Evolutionary conservation across 1,140 invertebrate genomes (phyloP).

Genomic region (Zaprionus lachaisei): DNA sequence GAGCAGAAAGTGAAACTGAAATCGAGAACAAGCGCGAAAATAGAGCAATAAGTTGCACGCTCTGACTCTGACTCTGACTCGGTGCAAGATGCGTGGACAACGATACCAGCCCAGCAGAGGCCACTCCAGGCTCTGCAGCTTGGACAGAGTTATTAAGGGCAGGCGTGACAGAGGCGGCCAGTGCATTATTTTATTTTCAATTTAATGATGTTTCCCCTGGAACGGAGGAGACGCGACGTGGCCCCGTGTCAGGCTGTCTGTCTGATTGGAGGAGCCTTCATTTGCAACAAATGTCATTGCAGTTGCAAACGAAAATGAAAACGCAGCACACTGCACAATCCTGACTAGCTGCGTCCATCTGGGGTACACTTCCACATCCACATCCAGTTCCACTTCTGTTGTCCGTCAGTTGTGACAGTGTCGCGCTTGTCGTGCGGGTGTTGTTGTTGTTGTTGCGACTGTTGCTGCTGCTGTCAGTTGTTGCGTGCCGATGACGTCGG

Average conservation of each 20-base stretch:
- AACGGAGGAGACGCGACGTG: constrained; percentile 20
- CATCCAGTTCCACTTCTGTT: constrained; percentile 19
- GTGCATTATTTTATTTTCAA: constrained; percentile 80
- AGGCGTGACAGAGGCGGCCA: constrained; percentile 59
- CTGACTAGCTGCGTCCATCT: not conserved
- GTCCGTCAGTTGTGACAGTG: constrained; percentile 50
- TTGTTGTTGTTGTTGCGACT: constrained; percentile 25
- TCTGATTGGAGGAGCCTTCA: constrained; percentile 71
- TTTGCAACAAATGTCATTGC: constrained; percentile 61
- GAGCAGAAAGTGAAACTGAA: constrained; percentile 79
- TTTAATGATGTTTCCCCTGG: constrained; percentile 64
- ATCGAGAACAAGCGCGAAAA: constrained; percentile 74
- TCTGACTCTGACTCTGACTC: constrained; percentile 7
- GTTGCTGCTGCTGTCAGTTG: constrained; percentile 58
- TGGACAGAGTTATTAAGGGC: constrained; percentile 70
- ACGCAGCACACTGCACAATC: constrained; percentile 3
- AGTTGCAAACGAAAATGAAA: constrained; percentile 43
- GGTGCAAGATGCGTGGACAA: constrained; percentile 59
- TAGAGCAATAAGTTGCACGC: constrained; percentile 77
- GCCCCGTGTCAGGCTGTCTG: constrained; percentile 33
- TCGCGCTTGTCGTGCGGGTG: constrained; percentile 39
- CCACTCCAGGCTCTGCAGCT: not conserved
- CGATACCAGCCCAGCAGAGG: constrained; percentile 47
- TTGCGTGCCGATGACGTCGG: constrained; percentile 64
- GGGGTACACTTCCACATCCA: constrained; percentile 8